These are phyloP conservation scores for Eptatretus atami DNA, from an alignment of 2,797 vertebrate species.

Conservation along the genomic window DNA sequence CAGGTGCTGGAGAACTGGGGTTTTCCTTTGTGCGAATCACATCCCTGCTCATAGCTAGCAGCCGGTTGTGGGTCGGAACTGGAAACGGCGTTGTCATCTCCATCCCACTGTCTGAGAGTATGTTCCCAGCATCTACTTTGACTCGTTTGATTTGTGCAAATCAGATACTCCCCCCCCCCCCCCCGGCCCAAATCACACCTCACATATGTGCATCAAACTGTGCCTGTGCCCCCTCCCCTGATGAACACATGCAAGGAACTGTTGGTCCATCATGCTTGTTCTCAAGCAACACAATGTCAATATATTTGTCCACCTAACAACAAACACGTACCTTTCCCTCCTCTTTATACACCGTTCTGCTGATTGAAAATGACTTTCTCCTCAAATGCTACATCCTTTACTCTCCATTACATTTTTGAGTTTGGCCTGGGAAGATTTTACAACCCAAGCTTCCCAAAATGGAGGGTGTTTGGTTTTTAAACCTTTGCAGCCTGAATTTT, in stretches of 20 bases:
- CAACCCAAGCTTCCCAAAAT: too few relatives aligned
- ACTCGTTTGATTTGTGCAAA: not conserved
- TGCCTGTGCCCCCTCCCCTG: conserved; percentile 7
- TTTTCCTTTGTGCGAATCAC: conserved; percentile 93
- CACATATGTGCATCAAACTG: not conserved
- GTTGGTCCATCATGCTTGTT: too few relatives aligned
- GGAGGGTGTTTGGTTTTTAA: not conserved
- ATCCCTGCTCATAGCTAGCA: conserved; percentile 70
- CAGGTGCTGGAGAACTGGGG: conserved; percentile 80
- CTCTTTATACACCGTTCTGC: too few relatives aligned
- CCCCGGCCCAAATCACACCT: not conserved
- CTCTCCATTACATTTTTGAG: too few relatives aligned
- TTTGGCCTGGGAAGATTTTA: too few relatives aligned
- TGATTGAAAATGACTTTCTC: too few relatives aligned
- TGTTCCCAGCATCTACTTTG: conserved; percentile 13
- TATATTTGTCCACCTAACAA: too few relatives aligned
- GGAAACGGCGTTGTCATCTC: conserved; percentile 94
- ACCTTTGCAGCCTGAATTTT: not conserved
- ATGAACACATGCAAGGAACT: too few relatives aligned
- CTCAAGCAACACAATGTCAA: too few relatives aligned
- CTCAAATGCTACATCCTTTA: too few relatives aligned
- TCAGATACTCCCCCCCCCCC: not conserved
- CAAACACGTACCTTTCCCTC: too few relatives aligned
- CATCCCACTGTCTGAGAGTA: conserved; percentile 83
- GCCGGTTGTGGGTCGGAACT: conserved; percentile 87